These are phyloP conservation scores for Danio aesculapii DNA, from an alignment of 2,797 vertebrate species.

Conservation along the genomic window DNA sequence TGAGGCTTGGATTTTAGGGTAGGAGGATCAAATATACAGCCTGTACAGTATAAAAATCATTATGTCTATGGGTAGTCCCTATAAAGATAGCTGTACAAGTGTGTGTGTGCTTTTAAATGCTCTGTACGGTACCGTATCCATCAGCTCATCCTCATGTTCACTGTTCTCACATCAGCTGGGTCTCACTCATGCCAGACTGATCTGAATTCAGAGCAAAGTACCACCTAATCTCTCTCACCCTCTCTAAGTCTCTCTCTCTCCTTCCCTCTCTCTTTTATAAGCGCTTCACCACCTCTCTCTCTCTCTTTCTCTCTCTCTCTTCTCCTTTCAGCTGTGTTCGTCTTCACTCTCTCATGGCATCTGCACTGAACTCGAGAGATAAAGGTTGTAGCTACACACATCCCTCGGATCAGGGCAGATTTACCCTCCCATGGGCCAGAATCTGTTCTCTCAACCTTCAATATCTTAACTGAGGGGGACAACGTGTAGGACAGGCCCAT, in stretches of 20 bases:
- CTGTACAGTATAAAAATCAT: neutral
- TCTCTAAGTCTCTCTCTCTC: slow-evolving; percentile 36
- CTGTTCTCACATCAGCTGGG: slow-evolving; percentile 56
- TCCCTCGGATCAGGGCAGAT: slow-evolving; percentile 59
- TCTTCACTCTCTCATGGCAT: slow-evolving; percentile 22
- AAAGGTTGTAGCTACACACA: slow-evolving; percentile 61
- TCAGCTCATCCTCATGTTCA: slow-evolving; percentile 51
- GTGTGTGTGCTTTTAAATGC: neutral
- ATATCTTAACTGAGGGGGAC: neutral
- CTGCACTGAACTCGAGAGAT: slow-evolving; percentile 62
- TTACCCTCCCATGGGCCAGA: slow-evolving; percentile 57
- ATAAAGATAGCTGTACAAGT: no score
- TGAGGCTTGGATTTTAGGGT: no score
- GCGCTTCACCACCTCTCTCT: neutral
- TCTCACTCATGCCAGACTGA: slow-evolving; percentile 48
- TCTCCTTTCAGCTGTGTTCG: slow-evolving; percentile 5
- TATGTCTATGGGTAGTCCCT: no score
- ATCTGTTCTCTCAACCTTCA: slow-evolving; percentile 46
- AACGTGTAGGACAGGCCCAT: neutral
- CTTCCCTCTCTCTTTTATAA: slow-evolving; percentile 15
- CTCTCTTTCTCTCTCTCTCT: slow-evolving; percentile 22
- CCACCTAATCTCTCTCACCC: slow-evolving; percentile 53
- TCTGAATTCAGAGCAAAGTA: slow-evolving; percentile 57
- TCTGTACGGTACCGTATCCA: slow-evolving; percentile 32
- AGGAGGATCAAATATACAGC: neutral